Evolutionary conservation across 2,888 invertebrate species (phyloP).

Genomic region (Rotaria magnacalcarata): DNA sequence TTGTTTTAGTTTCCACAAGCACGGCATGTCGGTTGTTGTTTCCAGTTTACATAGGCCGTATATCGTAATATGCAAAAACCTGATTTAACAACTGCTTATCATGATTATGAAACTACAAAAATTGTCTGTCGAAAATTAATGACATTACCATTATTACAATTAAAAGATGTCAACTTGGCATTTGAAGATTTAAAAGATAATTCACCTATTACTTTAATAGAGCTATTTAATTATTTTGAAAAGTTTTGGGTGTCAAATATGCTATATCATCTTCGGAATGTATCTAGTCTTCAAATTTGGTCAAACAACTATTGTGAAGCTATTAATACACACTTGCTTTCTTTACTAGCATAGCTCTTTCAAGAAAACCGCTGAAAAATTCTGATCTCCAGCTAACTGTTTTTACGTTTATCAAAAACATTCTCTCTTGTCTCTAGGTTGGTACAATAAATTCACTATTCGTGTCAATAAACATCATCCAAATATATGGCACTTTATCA

Average conservation of each 20-base stretch:
- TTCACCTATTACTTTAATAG: neutral
- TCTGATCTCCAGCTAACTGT: too few species aligned
- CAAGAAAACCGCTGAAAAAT: too few species aligned
- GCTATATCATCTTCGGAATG: neutral
- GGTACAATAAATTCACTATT: neutral
- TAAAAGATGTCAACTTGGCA: too few species aligned
- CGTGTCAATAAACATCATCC: conserved; percentile 4
- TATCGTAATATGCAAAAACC: neutral
- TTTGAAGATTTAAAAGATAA: too few species aligned
- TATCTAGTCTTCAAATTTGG: neutral
- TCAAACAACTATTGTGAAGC: neutral
- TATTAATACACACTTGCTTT: too few species aligned
- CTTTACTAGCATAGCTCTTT: too few species aligned
- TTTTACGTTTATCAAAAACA: neutral
- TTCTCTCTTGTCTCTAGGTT: neutral
- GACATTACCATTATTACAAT: too few species aligned
- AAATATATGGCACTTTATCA: conserved; percentile 6
- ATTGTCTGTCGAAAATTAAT: too few species aligned
- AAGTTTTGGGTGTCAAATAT: neutral
- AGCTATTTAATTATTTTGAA: conserved; percentile 19
- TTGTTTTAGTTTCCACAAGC: neutral
- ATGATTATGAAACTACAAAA: neutral
- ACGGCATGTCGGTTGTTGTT: neutral
- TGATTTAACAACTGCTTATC: neutral
- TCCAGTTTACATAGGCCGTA: neutral